Percentiles rank a stretch among this genome's conserved stretches.
These are phyloP conservation scores for Idris sp. DNA, from an alignment of 1,140 invertebrate species.

Conservation along the genomic window DNA sequence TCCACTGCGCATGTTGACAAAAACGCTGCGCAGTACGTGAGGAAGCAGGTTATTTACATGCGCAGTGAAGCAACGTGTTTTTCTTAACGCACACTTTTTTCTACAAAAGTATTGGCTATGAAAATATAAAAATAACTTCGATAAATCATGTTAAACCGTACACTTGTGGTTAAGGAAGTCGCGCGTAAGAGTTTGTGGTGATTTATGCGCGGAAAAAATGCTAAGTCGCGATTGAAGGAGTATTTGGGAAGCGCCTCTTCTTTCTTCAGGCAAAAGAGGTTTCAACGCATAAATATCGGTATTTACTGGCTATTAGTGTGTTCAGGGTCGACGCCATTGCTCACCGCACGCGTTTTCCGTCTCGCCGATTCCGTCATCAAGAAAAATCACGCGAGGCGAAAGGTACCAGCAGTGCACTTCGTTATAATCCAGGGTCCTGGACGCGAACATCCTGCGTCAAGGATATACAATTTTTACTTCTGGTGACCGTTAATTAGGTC, in stretches of 20 bases:
- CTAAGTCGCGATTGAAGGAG: conserved; percentile 25
- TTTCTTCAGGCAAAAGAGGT: conserved; percentile 38
- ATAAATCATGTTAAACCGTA: too few species aligned
- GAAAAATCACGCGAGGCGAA: conserved; percentile 39
- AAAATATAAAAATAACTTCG: too few species aligned
- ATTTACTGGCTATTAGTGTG: conserved; percentile 63
- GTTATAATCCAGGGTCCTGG: conserved; percentile 29
- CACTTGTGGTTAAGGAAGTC: conserved; percentile 21
- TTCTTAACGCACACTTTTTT: too few species aligned
- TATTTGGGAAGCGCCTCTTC: conserved; percentile 51
- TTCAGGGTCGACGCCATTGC: conserved; percentile 57
- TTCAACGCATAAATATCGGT: conserved; percentile 63
- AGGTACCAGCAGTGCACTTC: conserved; percentile 13
- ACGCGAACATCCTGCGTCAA: conserved; percentile 36
- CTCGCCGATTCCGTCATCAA: conserved; percentile 32
- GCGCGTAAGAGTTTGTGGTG: background rate
- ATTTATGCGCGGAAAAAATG: conserved; percentile 32
- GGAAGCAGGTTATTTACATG: too few species aligned
- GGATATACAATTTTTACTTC: conserved; percentile 33
- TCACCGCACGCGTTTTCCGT: conserved; percentile 55
- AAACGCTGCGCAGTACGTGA: too few species aligned
- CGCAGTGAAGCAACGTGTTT: too few species aligned
- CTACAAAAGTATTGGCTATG: too few species aligned
- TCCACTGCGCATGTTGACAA: too few species aligned
- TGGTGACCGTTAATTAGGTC: conserved; percentile 24